These are phyloP conservation scores for Pipistrellus kuhlii DNA, from an alignment of 2,797 vertebrate species.

Conservation along the genomic window DNA sequence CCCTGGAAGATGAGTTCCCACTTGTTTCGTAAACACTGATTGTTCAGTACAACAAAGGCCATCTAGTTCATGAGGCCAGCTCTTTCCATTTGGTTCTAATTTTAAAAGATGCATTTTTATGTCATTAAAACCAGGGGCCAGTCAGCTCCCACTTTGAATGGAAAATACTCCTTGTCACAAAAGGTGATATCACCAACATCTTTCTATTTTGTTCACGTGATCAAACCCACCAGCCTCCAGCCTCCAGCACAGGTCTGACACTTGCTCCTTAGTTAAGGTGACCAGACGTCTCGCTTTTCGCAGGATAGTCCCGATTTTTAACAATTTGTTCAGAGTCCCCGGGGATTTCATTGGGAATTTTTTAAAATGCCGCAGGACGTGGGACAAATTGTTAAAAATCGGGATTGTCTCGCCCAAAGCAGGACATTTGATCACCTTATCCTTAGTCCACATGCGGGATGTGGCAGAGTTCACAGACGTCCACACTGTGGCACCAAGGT, in stretches of 20 bases:
- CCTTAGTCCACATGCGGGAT: rapidly evolving
- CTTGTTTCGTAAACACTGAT: rapidly evolving
- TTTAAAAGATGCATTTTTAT: not conserved
- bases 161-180: rapidly evolving
- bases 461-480: rapidly evolving
- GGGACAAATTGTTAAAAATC: too few relatives aligned
- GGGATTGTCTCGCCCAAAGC: too few relatives aligned
- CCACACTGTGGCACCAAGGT: rapidly evolving
- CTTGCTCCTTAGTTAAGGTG: rapidly evolving
- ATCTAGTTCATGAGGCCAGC: not conserved
- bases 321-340: too few relatives aligned
- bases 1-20: not conserved
- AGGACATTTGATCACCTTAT: too few relatives aligned
- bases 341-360: too few relatives aligned
- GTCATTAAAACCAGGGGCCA: rapidly evolving
- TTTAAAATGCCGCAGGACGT: too few relatives aligned
- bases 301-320: too few relatives aligned
- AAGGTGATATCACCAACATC: rapidly evolving
- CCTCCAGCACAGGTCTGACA: rapidly evolving
- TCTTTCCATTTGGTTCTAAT: not conserved
- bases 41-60: too few relatives aligned
- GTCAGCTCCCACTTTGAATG: rapidly evolving
- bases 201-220: rapidly evolving
- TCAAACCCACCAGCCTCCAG: rapidly evolving
- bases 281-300: too few relatives aligned